phyloP scores from a whole-genome alignment of 2,797 vertebrate genomes.

The Garrulus glandarius region DNA sequence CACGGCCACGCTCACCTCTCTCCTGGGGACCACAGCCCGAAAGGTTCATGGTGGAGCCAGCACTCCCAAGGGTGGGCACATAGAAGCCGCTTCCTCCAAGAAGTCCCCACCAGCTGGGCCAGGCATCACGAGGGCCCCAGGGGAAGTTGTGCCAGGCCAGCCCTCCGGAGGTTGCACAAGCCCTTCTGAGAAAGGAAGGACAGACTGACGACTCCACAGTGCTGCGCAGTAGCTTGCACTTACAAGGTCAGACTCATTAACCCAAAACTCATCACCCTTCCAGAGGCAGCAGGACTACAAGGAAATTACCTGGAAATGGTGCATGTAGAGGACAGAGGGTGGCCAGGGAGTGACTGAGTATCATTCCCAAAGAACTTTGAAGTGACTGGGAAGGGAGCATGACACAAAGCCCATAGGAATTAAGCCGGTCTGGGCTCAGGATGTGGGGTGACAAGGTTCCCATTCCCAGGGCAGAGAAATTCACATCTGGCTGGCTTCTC shows the following conservation, averaged over 20 bases:
- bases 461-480: background rate
- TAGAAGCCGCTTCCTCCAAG: background rate
- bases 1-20: accelerated
- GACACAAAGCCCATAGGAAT: background rate
- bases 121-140: background rate
- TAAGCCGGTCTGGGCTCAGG: background rate
- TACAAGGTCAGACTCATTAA: background rate
- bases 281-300: background rate
- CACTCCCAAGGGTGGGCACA: background rate
- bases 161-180: background rate
- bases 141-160: background rate
- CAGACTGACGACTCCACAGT: accelerated
- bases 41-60: conserved; percentile 6
- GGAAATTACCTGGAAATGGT: background rate
- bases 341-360: background rate
- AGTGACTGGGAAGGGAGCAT: background rate
- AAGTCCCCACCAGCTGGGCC: background rate
- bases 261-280: background rate
- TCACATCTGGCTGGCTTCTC: background rate
- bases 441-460: background rate
- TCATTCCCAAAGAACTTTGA: background rate
- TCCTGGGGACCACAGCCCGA: accelerated
- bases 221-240: accelerated
- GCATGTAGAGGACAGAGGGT: background rate
- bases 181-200: background rate